These are phyloP conservation scores for Agriopis marginaria DNA, from an alignment of 2,888 invertebrate species.

Conservation along the genomic window DNA sequence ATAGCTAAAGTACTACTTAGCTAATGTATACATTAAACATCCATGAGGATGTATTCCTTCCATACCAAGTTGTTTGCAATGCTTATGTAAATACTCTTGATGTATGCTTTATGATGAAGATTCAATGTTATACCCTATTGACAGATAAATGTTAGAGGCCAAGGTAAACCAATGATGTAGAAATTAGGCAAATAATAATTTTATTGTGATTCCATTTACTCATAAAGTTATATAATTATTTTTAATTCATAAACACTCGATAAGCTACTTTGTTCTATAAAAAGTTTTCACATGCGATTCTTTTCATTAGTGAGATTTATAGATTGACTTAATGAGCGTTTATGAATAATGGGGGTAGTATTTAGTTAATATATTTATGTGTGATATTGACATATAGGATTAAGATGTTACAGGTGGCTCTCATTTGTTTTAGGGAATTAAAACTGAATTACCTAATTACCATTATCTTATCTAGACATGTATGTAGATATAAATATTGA, in stretches of 20 bases:
- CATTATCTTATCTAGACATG: neutral
- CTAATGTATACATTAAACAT: conserved; percentile 1
- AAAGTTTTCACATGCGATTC: no score
- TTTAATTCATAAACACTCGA: no score
- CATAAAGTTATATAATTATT: no score
- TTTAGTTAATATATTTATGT: neutral
- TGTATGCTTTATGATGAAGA: conserved; percentile 32
- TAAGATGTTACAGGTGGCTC: conserved; percentile 6
- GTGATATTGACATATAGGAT: neutral
- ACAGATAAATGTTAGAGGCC: conserved; percentile 4
- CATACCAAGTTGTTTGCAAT: neutral
- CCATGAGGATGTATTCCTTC: neutral
- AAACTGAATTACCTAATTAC: neutral
- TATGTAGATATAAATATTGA: neutral
- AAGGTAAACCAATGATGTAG: neutral
- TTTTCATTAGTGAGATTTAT: no score
- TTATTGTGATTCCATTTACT: conserved; percentile 2
- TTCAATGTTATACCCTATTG: conserved; percentile 30
- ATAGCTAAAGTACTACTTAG: no score
- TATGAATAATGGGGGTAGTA: neutral
- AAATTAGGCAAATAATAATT: neutral
- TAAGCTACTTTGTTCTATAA: no score
- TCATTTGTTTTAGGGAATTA: neutral
- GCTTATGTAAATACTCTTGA: conserved; percentile 25
- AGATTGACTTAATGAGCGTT: no score